Conservation (phyloP, 2,113 vertebrate species). For the Galbula dea region DNA sequence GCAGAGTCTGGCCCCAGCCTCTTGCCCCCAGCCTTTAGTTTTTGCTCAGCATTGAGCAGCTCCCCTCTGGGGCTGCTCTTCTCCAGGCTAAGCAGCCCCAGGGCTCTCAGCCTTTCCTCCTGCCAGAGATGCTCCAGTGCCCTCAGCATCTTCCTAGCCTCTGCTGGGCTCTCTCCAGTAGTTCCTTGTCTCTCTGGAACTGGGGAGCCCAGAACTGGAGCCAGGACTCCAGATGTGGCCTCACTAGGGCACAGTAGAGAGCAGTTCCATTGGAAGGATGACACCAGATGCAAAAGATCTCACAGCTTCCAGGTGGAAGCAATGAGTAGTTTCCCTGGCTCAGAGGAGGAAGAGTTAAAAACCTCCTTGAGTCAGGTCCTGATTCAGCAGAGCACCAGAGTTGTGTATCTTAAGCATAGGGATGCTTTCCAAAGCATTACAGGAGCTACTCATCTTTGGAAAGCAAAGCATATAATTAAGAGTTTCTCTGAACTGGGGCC, state of each 20-base stretch:
- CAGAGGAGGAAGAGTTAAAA: background rate
- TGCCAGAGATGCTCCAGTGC: too few relatives aligned
- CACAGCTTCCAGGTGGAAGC: background rate
- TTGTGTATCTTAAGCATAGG: rapidly evolving
- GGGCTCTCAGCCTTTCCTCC: too few relatives aligned
- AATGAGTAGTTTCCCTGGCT: background rate
- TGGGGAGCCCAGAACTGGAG: background rate
- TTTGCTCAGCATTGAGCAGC: too few relatives aligned
- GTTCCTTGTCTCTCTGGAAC: background rate
- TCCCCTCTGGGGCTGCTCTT: too few relatives aligned
- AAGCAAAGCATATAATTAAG: background rate
- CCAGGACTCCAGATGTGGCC: too few relatives aligned
- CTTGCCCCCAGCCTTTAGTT: too few relatives aligned
- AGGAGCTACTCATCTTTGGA: background rate
- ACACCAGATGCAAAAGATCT: rapidly evolving
- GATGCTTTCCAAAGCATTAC: background rate
- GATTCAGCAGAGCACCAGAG: background rate
- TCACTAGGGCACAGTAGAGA: too few relatives aligned
- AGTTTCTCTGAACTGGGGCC: background rate
- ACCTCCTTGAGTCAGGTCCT: background rate
- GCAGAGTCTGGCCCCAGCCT: too few relatives aligned
- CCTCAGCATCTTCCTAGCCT: too few relatives aligned
- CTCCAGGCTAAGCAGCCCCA: too few relatives aligned
- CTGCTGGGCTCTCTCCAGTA: too few relatives aligned
- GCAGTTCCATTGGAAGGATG: background rate